phyloP scores from a whole-genome alignment of 2,888 invertebrate genomes.

The Caenorhabditis sp. region DNA sequence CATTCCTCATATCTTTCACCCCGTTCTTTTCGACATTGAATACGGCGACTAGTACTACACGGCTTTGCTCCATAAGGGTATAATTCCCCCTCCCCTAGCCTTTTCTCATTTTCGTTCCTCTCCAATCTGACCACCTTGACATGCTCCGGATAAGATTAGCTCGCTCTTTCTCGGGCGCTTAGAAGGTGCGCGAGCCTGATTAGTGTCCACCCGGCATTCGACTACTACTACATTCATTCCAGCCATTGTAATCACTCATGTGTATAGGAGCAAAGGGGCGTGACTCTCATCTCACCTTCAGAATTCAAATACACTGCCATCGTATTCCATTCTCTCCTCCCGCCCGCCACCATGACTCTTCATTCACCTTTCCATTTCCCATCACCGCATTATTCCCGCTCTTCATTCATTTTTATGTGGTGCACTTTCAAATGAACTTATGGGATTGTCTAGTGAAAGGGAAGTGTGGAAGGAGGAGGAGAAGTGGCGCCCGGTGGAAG shows the following conservation, averaged over 20 bases:
- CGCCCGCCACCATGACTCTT: neutral
- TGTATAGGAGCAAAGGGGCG: constrained; percentile 26
- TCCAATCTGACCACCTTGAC: constrained; percentile 3
- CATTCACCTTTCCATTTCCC: neutral
- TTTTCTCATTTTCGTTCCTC: constrained; percentile 4
- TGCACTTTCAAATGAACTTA: constrained; percentile 51
- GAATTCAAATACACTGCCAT: constrained; percentile 12
- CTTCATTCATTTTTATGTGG: constrained; percentile 35
- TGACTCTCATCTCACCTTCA: constrained; percentile 16
- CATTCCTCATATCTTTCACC: constrained; percentile 13
- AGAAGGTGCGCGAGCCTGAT: constrained; percentile 33
- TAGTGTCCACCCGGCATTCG: constrained; percentile 7
- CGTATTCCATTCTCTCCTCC: constrained; percentile 5
- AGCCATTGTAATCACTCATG: constrained; percentile 41
- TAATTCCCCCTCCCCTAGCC: neutral
- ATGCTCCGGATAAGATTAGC: constrained; percentile 43
- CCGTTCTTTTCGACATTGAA: constrained; percentile 3
- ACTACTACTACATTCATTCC: constrained; percentile 14
- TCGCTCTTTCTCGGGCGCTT: neutral
- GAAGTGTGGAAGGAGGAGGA: constrained; percentile 24
- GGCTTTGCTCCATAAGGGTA: no score
- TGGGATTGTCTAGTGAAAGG: constrained; percentile 53
- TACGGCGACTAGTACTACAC: constrained; percentile 10
- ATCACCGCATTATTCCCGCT: constrained; percentile 15
- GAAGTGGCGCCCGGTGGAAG: constrained; percentile 38